phyloP scores from a whole-genome alignment of 1,140 invertebrate species.

The Aplysia californica region DNA sequence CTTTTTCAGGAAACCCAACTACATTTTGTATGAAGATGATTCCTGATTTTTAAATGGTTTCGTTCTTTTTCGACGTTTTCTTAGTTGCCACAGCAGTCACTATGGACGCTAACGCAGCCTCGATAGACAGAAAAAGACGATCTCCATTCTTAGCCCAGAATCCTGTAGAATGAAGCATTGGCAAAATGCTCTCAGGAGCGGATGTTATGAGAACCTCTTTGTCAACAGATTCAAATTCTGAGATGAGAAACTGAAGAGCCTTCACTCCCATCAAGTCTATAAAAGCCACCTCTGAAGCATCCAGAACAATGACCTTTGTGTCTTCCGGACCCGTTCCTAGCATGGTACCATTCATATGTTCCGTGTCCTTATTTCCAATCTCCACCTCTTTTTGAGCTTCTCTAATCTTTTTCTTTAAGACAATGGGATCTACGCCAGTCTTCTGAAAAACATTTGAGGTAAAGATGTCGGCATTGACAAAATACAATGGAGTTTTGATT shows the following conservation, averaged over 20 bases:
- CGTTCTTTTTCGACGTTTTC: neutral
- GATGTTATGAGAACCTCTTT: slow-evolving; percentile 17
- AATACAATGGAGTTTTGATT: slow-evolving; percentile 40
- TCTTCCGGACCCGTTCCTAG: neutral
- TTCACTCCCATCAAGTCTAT: slow-evolving; percentile 44
- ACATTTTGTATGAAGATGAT: too few species aligned
- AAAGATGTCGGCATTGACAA: slow-evolving; percentile 44
- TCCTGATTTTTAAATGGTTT: neutral
- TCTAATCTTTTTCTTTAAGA: slow-evolving; percentile 36
- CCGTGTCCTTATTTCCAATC: too few species aligned
- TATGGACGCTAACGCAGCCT: slow-evolving; percentile 23
- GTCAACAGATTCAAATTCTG: slow-evolving; percentile 14
- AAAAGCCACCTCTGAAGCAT: slow-evolving; percentile 35
- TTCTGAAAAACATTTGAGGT: slow-evolving; percentile 32
- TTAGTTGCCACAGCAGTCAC: neutral
- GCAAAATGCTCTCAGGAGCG: slow-evolving; percentile 16
- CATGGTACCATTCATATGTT: neutral
- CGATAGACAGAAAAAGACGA: slow-evolving; percentile 15
- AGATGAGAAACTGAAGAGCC: slow-evolving; percentile 33
- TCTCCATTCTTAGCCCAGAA: slow-evolving; percentile 25
- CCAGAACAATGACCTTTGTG: slow-evolving; percentile 23
- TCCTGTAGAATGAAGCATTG: slow-evolving; percentile 19
- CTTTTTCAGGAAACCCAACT: too few species aligned
- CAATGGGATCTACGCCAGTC: slow-evolving; percentile 35
- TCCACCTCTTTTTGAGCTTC: too few species aligned